These are phyloP conservation scores for Microdon myrmicae DNA, from an alignment of 2,888 invertebrate genomes.

Conservation along the genomic window DNA sequence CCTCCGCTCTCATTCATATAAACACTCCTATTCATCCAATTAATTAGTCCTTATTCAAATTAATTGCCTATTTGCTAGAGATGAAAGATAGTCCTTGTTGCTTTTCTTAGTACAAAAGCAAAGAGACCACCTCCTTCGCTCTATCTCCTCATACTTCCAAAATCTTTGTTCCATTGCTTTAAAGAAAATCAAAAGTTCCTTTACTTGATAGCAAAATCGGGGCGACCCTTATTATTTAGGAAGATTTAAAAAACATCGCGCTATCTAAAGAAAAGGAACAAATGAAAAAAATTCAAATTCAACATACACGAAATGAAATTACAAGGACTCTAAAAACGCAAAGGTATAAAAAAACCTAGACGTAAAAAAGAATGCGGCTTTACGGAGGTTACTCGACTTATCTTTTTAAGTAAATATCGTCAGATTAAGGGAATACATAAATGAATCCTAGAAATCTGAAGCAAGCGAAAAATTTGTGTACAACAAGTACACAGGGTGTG, in stretches of 20 bases:
- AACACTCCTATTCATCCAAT: conserved; percentile 43
- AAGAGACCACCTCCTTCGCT: no score
- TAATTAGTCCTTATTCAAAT: conserved; percentile 52
- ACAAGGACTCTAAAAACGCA: conserved; percentile 14
- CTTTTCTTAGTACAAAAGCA: conserved; percentile 24
- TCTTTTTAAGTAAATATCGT: conserved; percentile 49
- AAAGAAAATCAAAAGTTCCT: conserved; percentile 45
- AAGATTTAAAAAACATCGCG: conserved; percentile 8
- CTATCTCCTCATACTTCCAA: no score
- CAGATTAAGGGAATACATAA: conserved; percentile 50
- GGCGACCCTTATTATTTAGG: conserved; percentile 10
- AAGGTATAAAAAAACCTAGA: conserved; percentile 1
- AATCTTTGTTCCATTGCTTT: no score
- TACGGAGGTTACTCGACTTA: no score
- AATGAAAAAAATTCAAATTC: conserved; percentile 23
- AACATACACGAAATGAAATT: conserved; percentile 16
- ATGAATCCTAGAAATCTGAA: conserved; percentile 44
- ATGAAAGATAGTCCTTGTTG: conserved; percentile 50
- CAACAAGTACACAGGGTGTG: conserved; percentile 17
- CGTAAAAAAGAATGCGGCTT: conserved; percentile 15
- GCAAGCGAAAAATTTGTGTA: conserved; percentile 26
- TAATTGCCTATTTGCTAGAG: conserved; percentile 49
- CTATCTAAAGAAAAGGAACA: conserved; percentile 9
- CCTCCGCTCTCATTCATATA: conserved; percentile 2
- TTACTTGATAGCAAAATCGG: conserved; percentile 26